phyloP scores from a whole-genome alignment of 2,888 invertebrate genomes.

The Cephus runcator region DNA sequence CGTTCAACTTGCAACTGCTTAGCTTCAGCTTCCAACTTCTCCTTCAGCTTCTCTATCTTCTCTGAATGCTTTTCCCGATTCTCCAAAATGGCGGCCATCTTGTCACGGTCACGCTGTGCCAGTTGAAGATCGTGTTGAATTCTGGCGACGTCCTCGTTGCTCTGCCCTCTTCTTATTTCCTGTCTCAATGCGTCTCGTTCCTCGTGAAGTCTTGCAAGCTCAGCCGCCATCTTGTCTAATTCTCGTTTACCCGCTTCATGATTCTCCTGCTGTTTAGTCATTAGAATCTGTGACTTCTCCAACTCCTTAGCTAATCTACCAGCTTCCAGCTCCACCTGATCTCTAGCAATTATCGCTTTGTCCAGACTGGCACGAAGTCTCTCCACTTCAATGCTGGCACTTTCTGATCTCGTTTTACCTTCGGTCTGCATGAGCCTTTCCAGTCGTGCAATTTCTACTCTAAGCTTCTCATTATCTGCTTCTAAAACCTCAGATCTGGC shows the following conservation, averaged over 20 bases:
- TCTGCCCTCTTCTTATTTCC: conserved; percentile 74
- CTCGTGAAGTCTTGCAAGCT: conserved; percentile 84
- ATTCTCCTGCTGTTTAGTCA: conserved; percentile 85
- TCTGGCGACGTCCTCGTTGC: conserved; percentile 78
- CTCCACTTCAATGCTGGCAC: conserved; percentile 78
- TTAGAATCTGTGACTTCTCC: conserved; percentile 86
- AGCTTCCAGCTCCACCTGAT: conserved; percentile 87
- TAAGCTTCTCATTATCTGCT: conserved; percentile 80
- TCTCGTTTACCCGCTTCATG: conserved; percentile 86
- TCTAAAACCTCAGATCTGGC: conserved; percentile 77
- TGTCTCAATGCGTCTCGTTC: conserved; percentile 79
- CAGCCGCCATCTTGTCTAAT: conserved; percentile 85
- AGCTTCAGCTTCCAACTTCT: conserved; percentile 85
- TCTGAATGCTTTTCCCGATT: conserved; percentile 83
- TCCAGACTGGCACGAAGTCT: conserved; percentile 87
- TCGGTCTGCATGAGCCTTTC: conserved; percentile 71
- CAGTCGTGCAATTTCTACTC: conserved; percentile 75
- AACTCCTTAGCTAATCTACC: conserved; percentile 85
- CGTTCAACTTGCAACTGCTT: conserved; percentile 87
- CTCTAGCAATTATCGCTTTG: conserved; percentile 83
- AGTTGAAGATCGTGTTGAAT: conserved; percentile 80
- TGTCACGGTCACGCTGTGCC: conserved; percentile 78
- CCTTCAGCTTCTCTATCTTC: conserved; percentile 86
- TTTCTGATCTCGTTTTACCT: conserved; percentile 67
- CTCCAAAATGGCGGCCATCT: conserved; percentile 81